Evolutionary conservation across 2,797 vertebrate species (phyloP).

Genomic region (Enteromius viviparus): DNA sequence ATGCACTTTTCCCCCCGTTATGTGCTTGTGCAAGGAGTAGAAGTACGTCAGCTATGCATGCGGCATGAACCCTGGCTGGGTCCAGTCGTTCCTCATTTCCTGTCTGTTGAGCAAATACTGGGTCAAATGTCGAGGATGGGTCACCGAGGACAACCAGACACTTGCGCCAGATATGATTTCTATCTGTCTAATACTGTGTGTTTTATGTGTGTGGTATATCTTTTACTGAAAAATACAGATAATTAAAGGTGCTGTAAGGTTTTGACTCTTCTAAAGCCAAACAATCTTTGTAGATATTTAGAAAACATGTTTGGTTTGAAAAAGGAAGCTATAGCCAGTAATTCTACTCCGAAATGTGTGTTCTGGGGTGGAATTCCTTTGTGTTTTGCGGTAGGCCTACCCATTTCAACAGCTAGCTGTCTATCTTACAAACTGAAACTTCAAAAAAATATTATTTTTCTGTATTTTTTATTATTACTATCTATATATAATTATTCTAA

Average conservation of each 20-base stretch:
- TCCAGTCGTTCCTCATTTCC: not conserved
- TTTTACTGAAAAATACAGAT: not conserved
- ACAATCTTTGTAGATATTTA: no score
- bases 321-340: no score
- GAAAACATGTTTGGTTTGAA: no score
- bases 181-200: not conserved
- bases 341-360: no score
- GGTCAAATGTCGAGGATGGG: constrained; percentile 9
- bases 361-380: no score
- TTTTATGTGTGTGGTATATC: no score
- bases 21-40: not conserved
- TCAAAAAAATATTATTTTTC: no score
- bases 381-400: no score
- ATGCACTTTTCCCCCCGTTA: not conserved
- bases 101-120: not conserved
- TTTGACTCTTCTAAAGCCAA: no score
- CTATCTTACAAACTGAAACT: no score
- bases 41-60: constrained; percentile 17
- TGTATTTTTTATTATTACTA: not conserved
- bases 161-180: not conserved
- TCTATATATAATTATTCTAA: not conserved
- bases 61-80: not conserved
- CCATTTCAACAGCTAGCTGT: no score
- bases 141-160: not conserved
- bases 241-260: not conserved